These are phyloP conservation scores for Phalacrocorax brasilianus DNA, from an alignment of 2,113 vertebrate genomes.

Conservation along the genomic window DNA sequence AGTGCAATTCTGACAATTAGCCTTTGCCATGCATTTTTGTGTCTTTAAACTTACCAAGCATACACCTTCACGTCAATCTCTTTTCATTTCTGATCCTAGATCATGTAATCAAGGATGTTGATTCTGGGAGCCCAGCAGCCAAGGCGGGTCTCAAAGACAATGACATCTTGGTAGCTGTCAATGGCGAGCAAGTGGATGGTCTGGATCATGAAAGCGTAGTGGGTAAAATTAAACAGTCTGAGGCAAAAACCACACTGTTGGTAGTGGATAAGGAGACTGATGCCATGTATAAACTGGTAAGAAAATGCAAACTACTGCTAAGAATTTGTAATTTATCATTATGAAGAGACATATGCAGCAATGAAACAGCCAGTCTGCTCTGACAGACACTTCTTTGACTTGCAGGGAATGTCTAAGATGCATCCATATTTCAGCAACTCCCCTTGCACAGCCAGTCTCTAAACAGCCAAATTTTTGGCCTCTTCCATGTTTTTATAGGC, in stretches of 20 bases:
- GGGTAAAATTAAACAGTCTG: conserved; percentile 78
- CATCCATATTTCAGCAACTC: neutral
- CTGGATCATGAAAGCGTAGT: conserved; percentile 83
- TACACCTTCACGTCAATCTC: neutral
- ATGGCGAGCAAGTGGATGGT: conserved; percentile 75
- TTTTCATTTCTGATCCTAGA: conserved; percentile 63
- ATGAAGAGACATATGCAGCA: neutral
- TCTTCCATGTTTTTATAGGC: neutral
- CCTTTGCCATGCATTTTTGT: neutral
- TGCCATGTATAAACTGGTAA: conserved; percentile 85
- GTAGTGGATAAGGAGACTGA: conserved; percentile 86
- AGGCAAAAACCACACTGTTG: conserved; percentile 78
- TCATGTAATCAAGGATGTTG: conserved; percentile 84
- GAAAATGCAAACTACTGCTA: neutral
- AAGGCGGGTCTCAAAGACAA: conserved; percentile 77
- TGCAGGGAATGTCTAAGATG: neutral
- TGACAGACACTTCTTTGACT: neutral
- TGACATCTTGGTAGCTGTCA: conserved; percentile 88
- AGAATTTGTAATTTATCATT: neutral
- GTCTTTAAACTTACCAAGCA: neutral
- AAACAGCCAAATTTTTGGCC: neutral
- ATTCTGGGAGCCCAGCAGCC: conserved; percentile 84
- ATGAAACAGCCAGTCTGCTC: neutral
- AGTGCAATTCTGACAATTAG: neutral
- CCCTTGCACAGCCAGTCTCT: neutral